Evolutionary conservation across 2,888 invertebrate genomes (phyloP).

Genomic region (Caenorhabditis sp.): DNA sequence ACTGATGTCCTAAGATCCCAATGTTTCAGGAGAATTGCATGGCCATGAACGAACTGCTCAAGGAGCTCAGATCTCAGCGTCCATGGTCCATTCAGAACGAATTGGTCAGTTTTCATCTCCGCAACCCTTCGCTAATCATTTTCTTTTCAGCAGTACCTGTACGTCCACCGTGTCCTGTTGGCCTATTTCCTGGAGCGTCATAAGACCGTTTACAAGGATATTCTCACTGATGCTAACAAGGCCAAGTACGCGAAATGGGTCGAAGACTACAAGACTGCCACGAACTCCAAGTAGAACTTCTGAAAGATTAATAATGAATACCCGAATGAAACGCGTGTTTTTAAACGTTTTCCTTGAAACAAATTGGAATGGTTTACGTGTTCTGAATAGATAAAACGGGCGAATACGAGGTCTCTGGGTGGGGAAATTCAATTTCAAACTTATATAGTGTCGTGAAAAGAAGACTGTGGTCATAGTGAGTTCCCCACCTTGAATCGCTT

Average conservation of each 20-base stretch:
- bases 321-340: neutral
- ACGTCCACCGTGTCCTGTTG: constrained; percentile 59
- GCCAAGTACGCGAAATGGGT: constrained; percentile 50
- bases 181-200: constrained; percentile 63
- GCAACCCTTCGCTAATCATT: too few species aligned
- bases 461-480: too few species aligned
- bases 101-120: constrained; percentile 20
- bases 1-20: neutral
- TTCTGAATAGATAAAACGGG: too few species aligned
- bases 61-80: constrained; percentile 63
- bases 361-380: too few species aligned
- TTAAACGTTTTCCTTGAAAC: too few species aligned
- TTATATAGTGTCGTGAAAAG: too few species aligned
- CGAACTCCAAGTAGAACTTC: constrained; percentile 2
- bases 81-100: constrained; percentile 67
- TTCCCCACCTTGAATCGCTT: too few species aligned
- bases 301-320: neutral
- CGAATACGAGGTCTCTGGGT: too few species aligned
- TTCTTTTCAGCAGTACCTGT: constrained; percentile 59
- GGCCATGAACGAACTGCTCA: constrained; percentile 60
- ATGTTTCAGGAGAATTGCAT: constrained; percentile 31
- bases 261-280: constrained; percentile 44
- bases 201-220: constrained; percentile 13
- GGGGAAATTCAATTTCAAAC: too few species aligned
- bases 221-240: constrained; percentile 27